These are phyloP conservation scores for Scaptomyza reducta DNA, from an alignment of 2,888 invertebrate species.

Conservation along the genomic window DNA sequence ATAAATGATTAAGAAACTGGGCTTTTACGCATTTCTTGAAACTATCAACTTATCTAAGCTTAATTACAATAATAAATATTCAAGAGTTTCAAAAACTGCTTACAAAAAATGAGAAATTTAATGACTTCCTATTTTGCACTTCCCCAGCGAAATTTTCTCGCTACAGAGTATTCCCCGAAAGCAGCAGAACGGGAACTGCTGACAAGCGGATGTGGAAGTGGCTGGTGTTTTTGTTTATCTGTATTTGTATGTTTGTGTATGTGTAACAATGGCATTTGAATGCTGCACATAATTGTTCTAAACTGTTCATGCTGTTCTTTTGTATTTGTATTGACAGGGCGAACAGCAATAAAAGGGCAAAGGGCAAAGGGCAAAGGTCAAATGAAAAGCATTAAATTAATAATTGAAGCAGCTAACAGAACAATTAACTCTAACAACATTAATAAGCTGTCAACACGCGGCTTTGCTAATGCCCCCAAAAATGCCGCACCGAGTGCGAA, in stretches of 20 bases:
- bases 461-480: slow-evolving; percentile 11
- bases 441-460: slow-evolving; percentile 16
- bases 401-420: slow-evolving; percentile 17
- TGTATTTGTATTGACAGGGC: slow-evolving; percentile 12
- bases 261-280: slow-evolving; percentile 27
- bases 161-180: slow-evolving; percentile 34
- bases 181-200: slow-evolving; percentile 19
- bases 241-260: slow-evolving; percentile 9
- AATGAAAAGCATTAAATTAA: slow-evolving; percentile 28
- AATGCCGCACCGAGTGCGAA: background rate
- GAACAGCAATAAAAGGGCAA: slow-evolving; percentile 27
- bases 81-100: background rate
- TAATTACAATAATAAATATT: too few relatives aligned
- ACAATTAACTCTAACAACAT: slow-evolving; percentile 11
- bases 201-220: slow-evolving; percentile 47
- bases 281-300: slow-evolving; percentile 53
- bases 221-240: slow-evolving; percentile 20
- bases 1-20: too few relatives aligned
- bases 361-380: slow-evolving; percentile 31
- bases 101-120: background rate
- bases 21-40: too few relatives aligned
- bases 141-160: background rate
- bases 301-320: slow-evolving; percentile 27
- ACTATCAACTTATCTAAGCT: too few relatives aligned
- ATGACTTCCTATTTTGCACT: background rate